Percentiles rank a stretch among this genome's conserved stretches.
These are phyloP conservation scores for Phacellophora camtschatica DNA, from an alignment of 30 jellyfish, hydroid and myxozoan species.

Conservation along the genomic window DNA sequence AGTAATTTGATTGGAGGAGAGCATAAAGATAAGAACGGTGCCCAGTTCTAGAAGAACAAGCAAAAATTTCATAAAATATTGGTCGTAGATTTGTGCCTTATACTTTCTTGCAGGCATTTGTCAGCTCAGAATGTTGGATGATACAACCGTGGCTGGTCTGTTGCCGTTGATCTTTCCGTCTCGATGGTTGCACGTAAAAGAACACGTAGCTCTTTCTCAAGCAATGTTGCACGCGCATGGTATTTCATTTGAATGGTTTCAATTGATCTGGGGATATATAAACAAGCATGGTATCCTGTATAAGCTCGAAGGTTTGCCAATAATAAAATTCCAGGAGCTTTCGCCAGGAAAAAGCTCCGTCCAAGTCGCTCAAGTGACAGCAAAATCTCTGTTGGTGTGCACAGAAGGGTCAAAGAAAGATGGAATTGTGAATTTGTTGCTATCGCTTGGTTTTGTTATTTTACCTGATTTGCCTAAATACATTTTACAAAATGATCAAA, in stretches of 20 bases:
- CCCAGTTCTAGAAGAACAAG: too few species aligned
- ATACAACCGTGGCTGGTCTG: neutral
- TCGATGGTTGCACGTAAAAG: neutral
- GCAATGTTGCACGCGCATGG: neutral
- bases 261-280: constrained; percentile 16
- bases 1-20: too few species aligned
- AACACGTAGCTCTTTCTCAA: neutral
- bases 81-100: too few species aligned
- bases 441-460: neutral
- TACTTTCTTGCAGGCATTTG: neutral
- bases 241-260: neutral
- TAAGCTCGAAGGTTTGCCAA: constrained; percentile 17
- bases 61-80: too few species aligned
- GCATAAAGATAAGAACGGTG: too few species aligned
- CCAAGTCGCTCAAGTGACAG: neutral
- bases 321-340: neutral
- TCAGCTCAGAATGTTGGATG: constrained; percentile 2
- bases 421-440: neutral
- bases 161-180: neutral
- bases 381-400: neutral
- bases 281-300: neutral
- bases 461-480: neutral
- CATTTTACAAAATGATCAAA: neutral
- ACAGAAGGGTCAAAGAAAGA: neutral
- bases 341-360: neutral